phyloP scores from a whole-genome alignment of 2,797 vertebrate species.

The Catostomus latipinnis region DNA sequence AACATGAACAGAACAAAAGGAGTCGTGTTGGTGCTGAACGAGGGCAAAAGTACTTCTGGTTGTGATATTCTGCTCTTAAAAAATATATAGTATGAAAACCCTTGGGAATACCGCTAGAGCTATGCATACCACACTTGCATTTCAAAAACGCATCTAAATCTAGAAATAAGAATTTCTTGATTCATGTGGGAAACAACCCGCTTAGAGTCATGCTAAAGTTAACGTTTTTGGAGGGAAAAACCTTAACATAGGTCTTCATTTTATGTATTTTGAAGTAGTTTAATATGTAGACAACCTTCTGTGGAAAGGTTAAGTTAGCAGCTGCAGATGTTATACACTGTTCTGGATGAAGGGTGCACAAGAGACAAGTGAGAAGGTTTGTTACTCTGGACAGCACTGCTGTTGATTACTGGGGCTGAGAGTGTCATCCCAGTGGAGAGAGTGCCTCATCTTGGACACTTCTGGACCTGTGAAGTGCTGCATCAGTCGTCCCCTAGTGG shows the following conservation, averaged over 20 bases:
- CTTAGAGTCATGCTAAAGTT: slow-evolving; percentile 19
- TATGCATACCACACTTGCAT: not conserved
- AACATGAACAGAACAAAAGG: slow-evolving; percentile 16
- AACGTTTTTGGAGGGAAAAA: slow-evolving; percentile 3
- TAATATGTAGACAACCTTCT: slow-evolving; percentile 22
- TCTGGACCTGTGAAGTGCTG: slow-evolving; percentile 64
- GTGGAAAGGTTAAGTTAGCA: slow-evolving; percentile 60
- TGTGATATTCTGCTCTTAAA: slow-evolving; percentile 6
- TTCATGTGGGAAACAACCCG: slow-evolving; percentile 19
- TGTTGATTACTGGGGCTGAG: slow-evolving; percentile 65
- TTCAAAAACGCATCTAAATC: not conserved
- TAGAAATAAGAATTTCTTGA: not conserved
- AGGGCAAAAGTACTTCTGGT: not conserved
- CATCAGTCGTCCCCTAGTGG: slow-evolving; percentile 50
- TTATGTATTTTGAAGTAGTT: slow-evolving; percentile 8
- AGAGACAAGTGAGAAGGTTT: slow-evolving; percentile 54
- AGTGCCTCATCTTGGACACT: slow-evolving; percentile 58
- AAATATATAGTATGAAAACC: slow-evolving; percentile 9
- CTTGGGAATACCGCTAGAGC: slow-evolving; percentile 4
- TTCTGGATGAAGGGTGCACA: slow-evolving; percentile 69
- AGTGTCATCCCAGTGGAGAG: slow-evolving; percentile 56
- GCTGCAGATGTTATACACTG: slow-evolving; percentile 76
- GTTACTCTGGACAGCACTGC: slow-evolving; percentile 68
- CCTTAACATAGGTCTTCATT: not conserved
- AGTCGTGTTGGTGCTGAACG: slow-evolving; percentile 1